Conservation (phyloP, 2,113 vertebrate genomes). For the Porphyrio hochstetteri region DNA sequence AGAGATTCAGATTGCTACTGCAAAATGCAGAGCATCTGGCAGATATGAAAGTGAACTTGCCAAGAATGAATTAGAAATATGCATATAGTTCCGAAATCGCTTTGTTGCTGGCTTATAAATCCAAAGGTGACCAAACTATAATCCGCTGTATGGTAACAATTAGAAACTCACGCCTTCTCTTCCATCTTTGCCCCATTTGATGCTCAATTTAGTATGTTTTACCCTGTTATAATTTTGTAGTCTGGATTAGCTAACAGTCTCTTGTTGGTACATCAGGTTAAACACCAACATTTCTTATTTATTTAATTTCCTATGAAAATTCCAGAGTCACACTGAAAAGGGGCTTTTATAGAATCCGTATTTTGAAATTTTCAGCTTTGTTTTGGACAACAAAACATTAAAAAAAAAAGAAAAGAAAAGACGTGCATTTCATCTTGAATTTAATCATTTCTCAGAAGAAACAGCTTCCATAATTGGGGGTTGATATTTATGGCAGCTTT, state of each 20-base stretch:
- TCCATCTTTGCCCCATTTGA: neutral
- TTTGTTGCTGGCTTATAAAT: neutral
- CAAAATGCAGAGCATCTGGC: conserved; percentile 38
- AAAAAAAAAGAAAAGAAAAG: neutral
- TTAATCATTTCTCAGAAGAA: neutral
- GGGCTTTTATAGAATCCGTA: neutral
- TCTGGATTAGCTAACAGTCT: neutral
- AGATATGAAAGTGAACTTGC: neutral
- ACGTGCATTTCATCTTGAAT: neutral
- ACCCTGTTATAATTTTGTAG: neutral
- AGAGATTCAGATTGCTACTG: conserved; percentile 21
- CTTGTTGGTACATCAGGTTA: neutral
- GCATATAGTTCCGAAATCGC: neutral
- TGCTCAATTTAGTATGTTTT: neutral
- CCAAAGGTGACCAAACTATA: neutral
- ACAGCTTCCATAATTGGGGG: neutral
- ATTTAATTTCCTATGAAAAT: neutral
- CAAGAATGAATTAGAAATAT: conserved; percentile 30
- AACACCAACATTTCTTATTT: neutral
- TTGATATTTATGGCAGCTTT: neutral
- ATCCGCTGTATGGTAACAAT: neutral
- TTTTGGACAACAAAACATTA: neutral
- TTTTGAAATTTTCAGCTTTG: neutral
- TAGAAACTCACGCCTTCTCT: neutral
- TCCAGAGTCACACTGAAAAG: neutral